Evolutionary conservation across 2,113 vertebrate species (phyloP).

Genomic region (Okapia johnstoni): DNA sequence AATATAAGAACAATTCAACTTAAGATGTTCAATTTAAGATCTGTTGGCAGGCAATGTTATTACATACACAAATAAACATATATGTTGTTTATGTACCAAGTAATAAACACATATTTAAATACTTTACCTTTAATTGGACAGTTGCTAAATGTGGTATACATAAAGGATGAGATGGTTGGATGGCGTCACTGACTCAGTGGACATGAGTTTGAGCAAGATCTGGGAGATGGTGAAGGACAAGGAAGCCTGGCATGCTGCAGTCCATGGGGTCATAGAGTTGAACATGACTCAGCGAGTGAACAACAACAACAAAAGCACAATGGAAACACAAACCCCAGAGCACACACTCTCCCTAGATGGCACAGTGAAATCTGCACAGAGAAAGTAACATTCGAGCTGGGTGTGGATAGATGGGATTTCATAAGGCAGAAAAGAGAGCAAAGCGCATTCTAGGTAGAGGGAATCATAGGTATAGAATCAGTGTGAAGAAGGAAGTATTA

Average conservation of each 20-base stretch:
- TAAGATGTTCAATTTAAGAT: not conserved
- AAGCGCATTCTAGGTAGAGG: not conserved
- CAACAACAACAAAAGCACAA: not conserved
- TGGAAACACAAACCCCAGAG: not conserved
- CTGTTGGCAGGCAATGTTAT: not conserved
- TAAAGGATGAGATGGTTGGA: not conserved
- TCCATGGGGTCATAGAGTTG: rapidly evolving
- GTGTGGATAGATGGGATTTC: not conserved
- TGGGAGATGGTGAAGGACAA: not conserved
- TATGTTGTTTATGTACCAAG: not conserved
- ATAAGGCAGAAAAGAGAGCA: not conserved
- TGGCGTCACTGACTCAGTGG: not conserved
- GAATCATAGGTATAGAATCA: not conserved
- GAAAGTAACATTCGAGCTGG: not conserved
- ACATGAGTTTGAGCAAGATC: not conserved
- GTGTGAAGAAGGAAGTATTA: not conserved
- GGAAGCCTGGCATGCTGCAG: not conserved
- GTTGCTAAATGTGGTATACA: not conserved
- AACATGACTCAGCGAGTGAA: not conserved
- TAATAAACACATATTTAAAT: not conserved
- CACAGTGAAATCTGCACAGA: not conserved
- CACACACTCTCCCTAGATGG: not conserved
- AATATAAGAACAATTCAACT: not conserved
- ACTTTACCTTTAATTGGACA: not conserved
- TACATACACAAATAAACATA: not conserved